phyloP scores from a whole-genome alignment of 2,888 invertebrate species.

The Capitulum mitella region DNA sequence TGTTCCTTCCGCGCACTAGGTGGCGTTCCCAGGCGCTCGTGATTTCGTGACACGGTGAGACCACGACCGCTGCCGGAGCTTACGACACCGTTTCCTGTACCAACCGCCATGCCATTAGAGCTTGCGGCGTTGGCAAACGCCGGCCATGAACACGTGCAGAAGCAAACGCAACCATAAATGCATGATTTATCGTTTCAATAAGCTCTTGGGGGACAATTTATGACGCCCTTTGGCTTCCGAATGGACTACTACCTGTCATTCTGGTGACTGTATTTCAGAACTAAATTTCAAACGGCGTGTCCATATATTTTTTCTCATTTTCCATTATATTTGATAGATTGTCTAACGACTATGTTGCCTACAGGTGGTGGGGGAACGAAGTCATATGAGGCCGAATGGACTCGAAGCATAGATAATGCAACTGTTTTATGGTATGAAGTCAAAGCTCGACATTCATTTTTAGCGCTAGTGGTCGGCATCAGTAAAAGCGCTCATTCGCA shows the following conservation, averaged over 20 bases:
- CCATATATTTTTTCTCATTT: background rate
- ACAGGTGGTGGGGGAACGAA: no score
- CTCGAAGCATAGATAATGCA: no score
- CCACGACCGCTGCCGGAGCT: no score
- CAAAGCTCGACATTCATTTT: no score
- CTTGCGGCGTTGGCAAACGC: background rate
- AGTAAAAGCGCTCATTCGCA: no score
- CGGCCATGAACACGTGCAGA: background rate
- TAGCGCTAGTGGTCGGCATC: no score
- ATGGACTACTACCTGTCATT: background rate
- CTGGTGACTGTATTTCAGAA: background rate
- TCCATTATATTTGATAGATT: background rate
- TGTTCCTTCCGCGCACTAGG: no score
- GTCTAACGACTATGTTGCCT: background rate
- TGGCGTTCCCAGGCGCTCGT: no score
- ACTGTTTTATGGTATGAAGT: no score
- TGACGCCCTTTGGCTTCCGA: background rate
- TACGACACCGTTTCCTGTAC: no score
- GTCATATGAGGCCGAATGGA: no score
- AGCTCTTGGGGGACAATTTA: background rate
- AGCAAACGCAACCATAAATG: background rate
- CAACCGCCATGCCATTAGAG: background rate
- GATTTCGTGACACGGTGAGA: no score
- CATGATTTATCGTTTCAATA: conserved; percentile 4
- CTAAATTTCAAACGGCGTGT: background rate